Evolutionary conservation across 1,140 invertebrate genomes (phyloP).

Genomic region (Theocolax elegans): DNA sequence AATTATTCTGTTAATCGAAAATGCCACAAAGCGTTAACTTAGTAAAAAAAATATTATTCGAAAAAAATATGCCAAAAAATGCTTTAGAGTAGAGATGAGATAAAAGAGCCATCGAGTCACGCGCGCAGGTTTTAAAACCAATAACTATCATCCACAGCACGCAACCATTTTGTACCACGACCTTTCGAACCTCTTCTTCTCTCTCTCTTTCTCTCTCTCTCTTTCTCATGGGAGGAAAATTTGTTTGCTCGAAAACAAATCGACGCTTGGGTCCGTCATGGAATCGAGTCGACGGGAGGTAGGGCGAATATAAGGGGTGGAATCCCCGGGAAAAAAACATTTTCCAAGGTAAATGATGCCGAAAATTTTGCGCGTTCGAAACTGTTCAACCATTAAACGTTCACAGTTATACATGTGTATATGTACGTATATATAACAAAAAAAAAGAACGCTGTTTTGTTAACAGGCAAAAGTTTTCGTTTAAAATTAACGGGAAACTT

Average conservation of each 20-base stretch:
- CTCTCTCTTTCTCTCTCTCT: neutral
- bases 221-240: conserved; percentile 5
- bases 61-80: no score
- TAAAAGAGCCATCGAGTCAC: neutral
- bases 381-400: neutral
- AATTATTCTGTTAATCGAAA: conserved; percentile 30
- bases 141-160: conserved; percentile 32
- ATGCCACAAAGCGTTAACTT: neutral
- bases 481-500: no score
- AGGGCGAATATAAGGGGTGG: conserved; percentile 19
- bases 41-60: neutral
- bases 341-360: conserved; percentile 14
- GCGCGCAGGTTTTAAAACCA: conserved; percentile 36
- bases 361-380: conserved; percentile 13
- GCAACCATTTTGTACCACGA: neutral
- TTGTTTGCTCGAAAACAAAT: conserved; percentile 37
- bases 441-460: no score
- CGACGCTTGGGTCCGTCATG: conserved; percentile 11
- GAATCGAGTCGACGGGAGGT: neutral
- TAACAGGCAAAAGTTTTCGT: no score
- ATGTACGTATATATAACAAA: no score
- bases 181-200: conserved; percentile 5
- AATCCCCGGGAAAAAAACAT: neutral
- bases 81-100: no score
- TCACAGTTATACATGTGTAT: no score